Evolutionary conservation across 2,888 invertebrate genomes (phyloP).

Genomic region (Epiperipatus broadwayi): DNA sequence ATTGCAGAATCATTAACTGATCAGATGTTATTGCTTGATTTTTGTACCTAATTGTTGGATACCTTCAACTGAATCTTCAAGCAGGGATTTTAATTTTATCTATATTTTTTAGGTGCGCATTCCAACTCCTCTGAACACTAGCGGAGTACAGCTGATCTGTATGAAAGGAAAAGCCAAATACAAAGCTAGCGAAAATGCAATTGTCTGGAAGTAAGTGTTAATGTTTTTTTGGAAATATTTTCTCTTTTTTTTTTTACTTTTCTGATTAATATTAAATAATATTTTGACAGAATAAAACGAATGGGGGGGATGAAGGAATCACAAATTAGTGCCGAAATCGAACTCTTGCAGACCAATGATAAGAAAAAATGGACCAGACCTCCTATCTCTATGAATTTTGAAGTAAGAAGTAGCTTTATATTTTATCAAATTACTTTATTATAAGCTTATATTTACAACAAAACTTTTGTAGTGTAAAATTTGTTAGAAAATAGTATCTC

Average conservation of each 20-base stretch:
- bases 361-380: conserved; percentile 97
- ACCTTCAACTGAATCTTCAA: too few relatives aligned
- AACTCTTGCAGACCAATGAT: conserved; percentile 88
- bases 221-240: conserved; percentile 1
- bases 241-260: not conserved
- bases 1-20: too few relatives aligned
- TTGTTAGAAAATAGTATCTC: too few relatives aligned
- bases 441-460: not conserved
- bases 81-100: not conserved
- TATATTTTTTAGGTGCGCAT: conserved; percentile 43
- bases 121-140: conserved; percentile 94
- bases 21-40: too few relatives aligned
- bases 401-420: conserved; percentile 33
- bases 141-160: conserved; percentile 94
- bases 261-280: not conserved
- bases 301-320: conserved; percentile 87
- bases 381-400: conserved; percentile 99
- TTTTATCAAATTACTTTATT: not conserved
- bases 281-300: conserved; percentile 33
- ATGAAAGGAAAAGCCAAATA: conserved; percentile 98
- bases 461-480: not conserved
- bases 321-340: conserved; percentile 96
- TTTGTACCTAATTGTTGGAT: too few relatives aligned
- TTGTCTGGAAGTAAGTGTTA: conserved; percentile 66
- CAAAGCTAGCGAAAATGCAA: conserved; percentile 98